Evolutionary conservation across 1,140 invertebrate species (phyloP).

Genomic region (Aporrectodea caliginosa): DNA sequence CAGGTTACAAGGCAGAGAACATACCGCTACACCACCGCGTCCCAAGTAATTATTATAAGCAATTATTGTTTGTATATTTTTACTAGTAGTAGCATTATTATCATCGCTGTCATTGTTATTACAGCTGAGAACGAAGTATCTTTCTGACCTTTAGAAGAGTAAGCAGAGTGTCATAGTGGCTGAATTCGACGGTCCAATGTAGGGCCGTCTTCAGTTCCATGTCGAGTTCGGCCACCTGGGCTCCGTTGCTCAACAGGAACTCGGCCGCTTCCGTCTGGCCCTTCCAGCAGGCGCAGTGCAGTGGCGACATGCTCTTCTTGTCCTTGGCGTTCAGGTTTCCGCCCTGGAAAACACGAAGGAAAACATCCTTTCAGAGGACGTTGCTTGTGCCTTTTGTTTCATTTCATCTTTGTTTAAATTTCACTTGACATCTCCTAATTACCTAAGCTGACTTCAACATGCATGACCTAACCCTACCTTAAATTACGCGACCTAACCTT

Average conservation of each 20-base stretch:
- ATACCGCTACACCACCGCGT: too few species aligned
- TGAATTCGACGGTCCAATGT: constrained; percentile 34
- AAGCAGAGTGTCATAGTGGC: constrained; percentile 26
- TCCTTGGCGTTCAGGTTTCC: constrained; percentile 33
- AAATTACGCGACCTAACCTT: too few species aligned
- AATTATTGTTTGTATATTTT: background rate
- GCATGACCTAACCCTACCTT: too few species aligned
- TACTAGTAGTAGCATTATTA: constrained; percentile 9
- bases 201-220: constrained; percentile 31
- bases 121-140: background rate
- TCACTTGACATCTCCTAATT: too few species aligned
- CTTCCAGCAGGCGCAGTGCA: constrained; percentile 34
- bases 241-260: constrained; percentile 30
- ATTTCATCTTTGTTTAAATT: too few species aligned
- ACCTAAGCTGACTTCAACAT: too few species aligned
- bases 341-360: constrained; percentile 19
- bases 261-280: constrained; percentile 28
- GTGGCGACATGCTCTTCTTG: constrained; percentile 33
- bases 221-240: constrained; percentile 30
- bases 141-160: constrained; percentile 26
- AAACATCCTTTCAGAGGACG: too few species aligned
- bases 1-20: too few species aligned
- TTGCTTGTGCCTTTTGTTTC: too few species aligned
- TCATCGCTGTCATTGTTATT: background rate
- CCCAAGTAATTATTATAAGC: background rate